Evolutionary conservation across 37 sponge, comb jelly and placozoan genomes (phyloP), one percentile per base, ranked within the genome.

Genomic region (Cladorhizidae sp.): DNA sequence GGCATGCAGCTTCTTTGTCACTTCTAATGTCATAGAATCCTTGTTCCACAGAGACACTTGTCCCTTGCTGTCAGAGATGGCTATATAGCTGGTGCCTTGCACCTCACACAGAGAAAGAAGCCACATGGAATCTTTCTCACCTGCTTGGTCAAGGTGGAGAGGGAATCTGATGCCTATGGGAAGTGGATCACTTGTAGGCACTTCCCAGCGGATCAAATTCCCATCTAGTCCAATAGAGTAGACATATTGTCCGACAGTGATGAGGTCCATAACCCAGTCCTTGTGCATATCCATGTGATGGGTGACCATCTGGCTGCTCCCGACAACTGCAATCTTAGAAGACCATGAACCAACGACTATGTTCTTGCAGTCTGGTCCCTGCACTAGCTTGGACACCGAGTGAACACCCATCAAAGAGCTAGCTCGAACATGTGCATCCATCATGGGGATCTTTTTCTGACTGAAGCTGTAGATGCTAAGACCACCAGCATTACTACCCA

Each of bases 1-100:
- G 33, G 35, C 40, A 62, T 92, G 93, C 22, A 92, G 49, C 73
- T 81, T 84, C 82, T 85, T 87, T 15, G 65, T 72, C 14, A 74
- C 25, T 15, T 58, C 40, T 3, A 77, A 41, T 25, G 40, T 70
- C 82, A 70, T 82, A 5, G 41, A 35, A 1, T 51, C 64, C 71
- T 77, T 39, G 70, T 77, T 77, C 88, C 88, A 88, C 33, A 88
- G 56, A 7, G 37, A 62, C 25, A 91, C 64, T 29, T 39, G 17
- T 3, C 92, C 92, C 33, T 35, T 63, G 68, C 92, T 91, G 76
- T 91, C 92, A 62, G 79, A 76, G 31, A 91, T 78, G 33, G 80
- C 84, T 20, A 91, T 22, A 25, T 65, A 67, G 18, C 36, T 41
- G 18, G 71, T 51, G 40, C 28, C 21, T 1, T 75, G 62, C n/a